These are phyloP conservation scores for Euschistus heros DNA, from an alignment of 1,140 invertebrate species.

Conservation along the genomic window DNA sequence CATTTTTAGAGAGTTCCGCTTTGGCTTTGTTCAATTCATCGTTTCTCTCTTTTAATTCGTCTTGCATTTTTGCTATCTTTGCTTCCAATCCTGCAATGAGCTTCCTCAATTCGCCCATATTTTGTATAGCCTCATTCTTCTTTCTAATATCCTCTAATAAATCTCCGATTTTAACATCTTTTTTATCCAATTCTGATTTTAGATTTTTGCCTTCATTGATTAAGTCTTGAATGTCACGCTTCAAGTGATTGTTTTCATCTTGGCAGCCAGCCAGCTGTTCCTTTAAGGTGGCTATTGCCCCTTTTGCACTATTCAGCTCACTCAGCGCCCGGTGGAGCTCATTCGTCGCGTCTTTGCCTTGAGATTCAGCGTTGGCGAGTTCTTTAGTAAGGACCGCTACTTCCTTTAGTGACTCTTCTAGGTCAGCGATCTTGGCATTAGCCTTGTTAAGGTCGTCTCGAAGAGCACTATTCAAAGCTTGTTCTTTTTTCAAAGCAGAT, in stretches of 20 bases:
- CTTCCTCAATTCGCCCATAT: constrained; percentile 7
- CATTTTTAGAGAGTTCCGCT: background rate
- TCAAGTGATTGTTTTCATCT: background rate
- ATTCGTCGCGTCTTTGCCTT: background rate
- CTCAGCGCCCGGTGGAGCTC: background rate
- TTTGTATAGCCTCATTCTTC: background rate
- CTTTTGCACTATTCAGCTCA: background rate
- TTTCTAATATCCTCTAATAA: background rate
- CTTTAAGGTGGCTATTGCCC: background rate
- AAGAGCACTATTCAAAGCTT: background rate
- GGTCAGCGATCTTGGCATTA: background rate
- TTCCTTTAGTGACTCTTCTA: background rate
- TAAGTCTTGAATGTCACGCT: background rate
- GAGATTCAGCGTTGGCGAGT: background rate
- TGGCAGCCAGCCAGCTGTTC: background rate
- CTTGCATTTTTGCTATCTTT: background rate
- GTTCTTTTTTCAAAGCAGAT: constrained; percentile 3
- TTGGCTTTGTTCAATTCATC: background rate
- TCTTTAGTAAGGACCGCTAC: background rate
- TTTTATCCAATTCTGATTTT: background rate
- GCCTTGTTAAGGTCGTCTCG: constrained; percentile 11
- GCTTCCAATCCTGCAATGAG: background rate
- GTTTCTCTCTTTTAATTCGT: background rate
- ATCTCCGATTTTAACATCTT: background rate
- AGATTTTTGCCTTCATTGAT: background rate